These are phyloP conservation scores for Lissocephala sabroskyi DNA, from an alignment of 2,888 invertebrate species.

Conservation along the genomic window DNA sequence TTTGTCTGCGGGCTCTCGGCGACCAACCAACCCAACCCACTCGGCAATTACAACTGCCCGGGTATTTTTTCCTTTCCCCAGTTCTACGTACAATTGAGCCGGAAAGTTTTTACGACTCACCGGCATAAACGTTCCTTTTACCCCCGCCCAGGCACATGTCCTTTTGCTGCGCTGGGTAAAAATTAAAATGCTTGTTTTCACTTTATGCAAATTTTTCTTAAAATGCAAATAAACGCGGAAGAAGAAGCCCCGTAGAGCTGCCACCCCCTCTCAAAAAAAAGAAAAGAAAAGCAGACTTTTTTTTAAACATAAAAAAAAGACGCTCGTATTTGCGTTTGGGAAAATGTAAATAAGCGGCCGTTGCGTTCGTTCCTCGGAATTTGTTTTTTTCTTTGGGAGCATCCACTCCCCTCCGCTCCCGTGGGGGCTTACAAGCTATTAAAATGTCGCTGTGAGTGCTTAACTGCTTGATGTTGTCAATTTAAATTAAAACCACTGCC, in stretches of 20 bases:
- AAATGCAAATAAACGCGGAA: constrained; percentile 38
- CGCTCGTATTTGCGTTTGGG: constrained; percentile 60
- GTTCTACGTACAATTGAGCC: constrained; percentile 16
- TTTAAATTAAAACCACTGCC: constrained; percentile 66
- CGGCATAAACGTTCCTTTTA: constrained; percentile 56
- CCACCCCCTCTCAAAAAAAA: constrained; percentile 1
- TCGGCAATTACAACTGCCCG: constrained; percentile 49
- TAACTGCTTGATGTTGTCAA: constrained; percentile 67
- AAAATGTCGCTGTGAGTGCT: constrained; percentile 67
- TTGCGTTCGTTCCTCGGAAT: constrained; percentile 30
- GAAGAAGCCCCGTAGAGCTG: too few relatives aligned
- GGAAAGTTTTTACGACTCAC: constrained; percentile 54
- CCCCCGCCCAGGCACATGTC: constrained; percentile 38
- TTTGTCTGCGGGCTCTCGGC: constrained; percentile 56
- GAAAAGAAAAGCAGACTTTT: constrained; percentile 5
- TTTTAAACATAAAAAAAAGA: constrained; percentile 40
- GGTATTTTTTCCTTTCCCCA: constrained; percentile 15
- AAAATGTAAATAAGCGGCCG: constrained; percentile 61
- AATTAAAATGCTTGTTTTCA: constrained; percentile 70
- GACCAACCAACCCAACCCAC: constrained; percentile 15
- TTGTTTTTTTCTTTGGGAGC: constrained; percentile 47
- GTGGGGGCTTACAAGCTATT: constrained; percentile 65
- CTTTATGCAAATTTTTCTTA: constrained; percentile 68
- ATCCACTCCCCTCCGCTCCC: constrained; percentile 30
- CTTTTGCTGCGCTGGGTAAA: constrained; percentile 47